Percentiles rank a stretch among this genome's conserved stretches.
phyloP scores from a whole-genome alignment of 2,113 vertebrate genomes.

The Cervus canadensis region DNA sequence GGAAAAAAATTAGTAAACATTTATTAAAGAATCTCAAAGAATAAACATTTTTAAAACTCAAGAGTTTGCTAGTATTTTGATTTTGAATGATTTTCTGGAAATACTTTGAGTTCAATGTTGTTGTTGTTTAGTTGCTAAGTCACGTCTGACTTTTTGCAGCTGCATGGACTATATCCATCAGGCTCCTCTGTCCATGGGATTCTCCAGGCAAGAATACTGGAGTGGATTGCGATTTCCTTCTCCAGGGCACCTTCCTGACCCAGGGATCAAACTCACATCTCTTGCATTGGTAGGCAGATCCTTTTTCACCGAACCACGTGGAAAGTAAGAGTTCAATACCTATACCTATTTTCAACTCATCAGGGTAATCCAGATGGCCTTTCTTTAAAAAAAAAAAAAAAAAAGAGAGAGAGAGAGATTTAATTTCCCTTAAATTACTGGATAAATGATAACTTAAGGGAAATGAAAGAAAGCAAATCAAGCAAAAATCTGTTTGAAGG shows the following conservation, averaged over 20 bases:
- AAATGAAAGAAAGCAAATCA: neutral
- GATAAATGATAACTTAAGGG: neutral
- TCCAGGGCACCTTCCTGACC: neutral
- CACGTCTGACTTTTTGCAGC: neutral
- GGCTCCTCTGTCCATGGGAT: neutral
- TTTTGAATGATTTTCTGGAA: neutral
- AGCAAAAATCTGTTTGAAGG: neutral
- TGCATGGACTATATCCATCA: accelerated
- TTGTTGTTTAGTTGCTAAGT: neutral
- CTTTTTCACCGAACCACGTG: neutral
- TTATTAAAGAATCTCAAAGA: slow-evolving; percentile 16
- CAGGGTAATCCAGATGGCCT: neutral
- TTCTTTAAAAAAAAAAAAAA: neutral
- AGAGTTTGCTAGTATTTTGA: neutral
- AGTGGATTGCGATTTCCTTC: neutral
- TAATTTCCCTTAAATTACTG: neutral
- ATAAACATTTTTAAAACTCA: neutral
- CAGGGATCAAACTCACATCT: neutral
- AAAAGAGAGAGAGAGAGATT: neutral
- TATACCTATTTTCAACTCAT: neutral
- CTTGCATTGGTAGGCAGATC: neutral
- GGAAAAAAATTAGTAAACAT: neutral
- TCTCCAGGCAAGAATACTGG: neutral
- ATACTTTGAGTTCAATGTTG: neutral
- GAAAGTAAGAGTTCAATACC: neutral